A percentile compares a stretch with the other conserved stretches of the same genome.
phyloP scores from a whole-genome alignment of 2,888 invertebrate genomes.

The Ptilodon capucinus region DNA sequence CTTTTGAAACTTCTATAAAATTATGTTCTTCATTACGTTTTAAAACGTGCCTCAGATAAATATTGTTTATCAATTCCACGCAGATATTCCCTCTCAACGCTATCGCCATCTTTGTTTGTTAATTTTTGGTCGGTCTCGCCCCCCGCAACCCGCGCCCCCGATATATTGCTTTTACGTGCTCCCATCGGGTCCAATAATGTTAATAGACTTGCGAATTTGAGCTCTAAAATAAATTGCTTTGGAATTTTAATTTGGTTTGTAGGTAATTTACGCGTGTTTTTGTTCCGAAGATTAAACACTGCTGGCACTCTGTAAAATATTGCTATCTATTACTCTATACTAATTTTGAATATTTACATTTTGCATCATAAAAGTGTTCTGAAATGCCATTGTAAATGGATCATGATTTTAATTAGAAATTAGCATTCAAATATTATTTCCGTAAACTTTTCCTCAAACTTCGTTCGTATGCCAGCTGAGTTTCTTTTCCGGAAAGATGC shows the following conservation, averaged over 20 bases:
- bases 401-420: no score
- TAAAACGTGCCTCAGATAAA: neutral
- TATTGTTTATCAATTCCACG: neutral
- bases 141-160: neutral
- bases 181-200: slow-evolving; percentile 5
- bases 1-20: neutral
- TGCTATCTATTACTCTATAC: no score
- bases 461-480: no score
- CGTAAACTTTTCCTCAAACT: no score
- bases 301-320: no score
- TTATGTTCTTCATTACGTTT: neutral
- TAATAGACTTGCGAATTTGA: slow-evolving; percentile 21
- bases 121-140: slow-evolving; percentile 22
- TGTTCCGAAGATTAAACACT: no score
- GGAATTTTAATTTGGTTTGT: slow-evolving; percentile 16
- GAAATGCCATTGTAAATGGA: no score
- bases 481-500: no score
- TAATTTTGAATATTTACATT: no score
- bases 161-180: slow-evolving; percentile 30
- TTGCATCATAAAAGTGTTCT: no score
- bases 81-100: neutral
- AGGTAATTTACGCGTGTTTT: no score
- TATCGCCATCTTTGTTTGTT: slow-evolving; percentile 1
- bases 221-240: slow-evolving; percentile 12
- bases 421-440: no score